A percentile compares a stretch with the other conserved stretches of the same genome.
Conservation (phyloP, 2,113 vertebrate genomes). For the Chunga burmeisteri region DNA sequence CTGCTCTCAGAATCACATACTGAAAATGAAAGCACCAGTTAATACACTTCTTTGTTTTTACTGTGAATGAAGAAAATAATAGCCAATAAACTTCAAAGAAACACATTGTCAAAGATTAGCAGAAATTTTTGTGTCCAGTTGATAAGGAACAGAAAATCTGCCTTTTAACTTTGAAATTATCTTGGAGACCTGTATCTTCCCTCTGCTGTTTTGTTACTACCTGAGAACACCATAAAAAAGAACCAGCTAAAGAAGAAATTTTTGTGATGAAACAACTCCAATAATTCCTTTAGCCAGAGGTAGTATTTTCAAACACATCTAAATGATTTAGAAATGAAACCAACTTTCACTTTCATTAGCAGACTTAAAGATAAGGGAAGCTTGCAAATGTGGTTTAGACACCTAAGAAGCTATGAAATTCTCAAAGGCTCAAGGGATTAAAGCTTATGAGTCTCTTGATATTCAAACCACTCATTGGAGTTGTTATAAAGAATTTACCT, state of each 20-base stretch:
- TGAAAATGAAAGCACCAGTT: neutral
- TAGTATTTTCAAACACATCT: neutral
- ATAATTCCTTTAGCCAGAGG: neutral
- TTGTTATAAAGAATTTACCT: neutral
- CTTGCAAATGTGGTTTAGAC: neutral
- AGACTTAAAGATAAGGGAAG: neutral
- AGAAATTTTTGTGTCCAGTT: neutral
- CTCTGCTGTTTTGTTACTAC: neutral
- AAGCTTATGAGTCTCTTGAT: neutral
- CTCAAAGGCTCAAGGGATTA: neutral
- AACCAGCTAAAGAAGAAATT: neutral
- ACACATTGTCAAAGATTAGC: neutral
- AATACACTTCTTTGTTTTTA: neutral
- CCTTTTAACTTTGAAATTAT: neutral
- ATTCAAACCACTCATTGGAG: neutral
- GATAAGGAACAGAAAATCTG: neutral
- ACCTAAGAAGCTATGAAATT: neutral
- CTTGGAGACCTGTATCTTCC: neutral
- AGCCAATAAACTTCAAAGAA: neutral
- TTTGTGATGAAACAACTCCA: neutral
- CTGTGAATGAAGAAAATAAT: neutral
- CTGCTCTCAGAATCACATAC: neutral
- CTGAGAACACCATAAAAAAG: neutral
- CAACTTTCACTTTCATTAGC: neutral
- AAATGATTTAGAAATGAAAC: neutral